Evolutionary conservation across 2,888 invertebrate species (phyloP).

Genomic region (Tipula vernalis): DNA sequence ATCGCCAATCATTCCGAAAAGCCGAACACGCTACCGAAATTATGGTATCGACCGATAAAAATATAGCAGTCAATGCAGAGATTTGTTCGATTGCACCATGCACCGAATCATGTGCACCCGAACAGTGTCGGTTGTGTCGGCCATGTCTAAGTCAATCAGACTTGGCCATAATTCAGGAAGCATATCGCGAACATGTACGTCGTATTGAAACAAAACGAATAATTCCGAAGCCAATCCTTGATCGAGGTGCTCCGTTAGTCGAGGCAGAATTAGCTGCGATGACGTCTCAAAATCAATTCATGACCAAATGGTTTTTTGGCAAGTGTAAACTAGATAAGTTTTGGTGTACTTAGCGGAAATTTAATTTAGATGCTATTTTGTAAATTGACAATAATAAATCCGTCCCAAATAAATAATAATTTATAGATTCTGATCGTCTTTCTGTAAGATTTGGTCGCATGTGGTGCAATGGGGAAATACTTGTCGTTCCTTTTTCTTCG

Average conservation of each 20-base stretch:
- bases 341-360: conserved; percentile 49
- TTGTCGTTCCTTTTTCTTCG: background rate
- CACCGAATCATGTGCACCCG: conserved; percentile 47
- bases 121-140: conserved; percentile 65
- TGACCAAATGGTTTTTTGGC: conserved; percentile 76
- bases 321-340: conserved; percentile 68
- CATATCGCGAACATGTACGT: conserved; percentile 71
- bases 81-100: conserved; percentile 46
- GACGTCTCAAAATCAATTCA: conserved; percentile 55
- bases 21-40: conserved; percentile 33
- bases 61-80: conserved; percentile 61
- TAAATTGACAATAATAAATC: background rate
- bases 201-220: conserved; percentile 68
- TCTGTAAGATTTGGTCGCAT: background rate
- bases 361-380: background rate
- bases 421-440: background rate
- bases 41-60: conserved; percentile 66
- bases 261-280: conserved; percentile 40
- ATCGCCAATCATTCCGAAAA: conserved; percentile 30
- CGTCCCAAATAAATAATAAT: background rate
- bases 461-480: background rate
- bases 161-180: conserved; percentile 45
- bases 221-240: conserved; percentile 54
- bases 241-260: conserved; percentile 18
- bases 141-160: conserved; percentile 56